phyloP scores from a whole-genome alignment of 2,113 vertebrate genomes.

The Pangasianodon hypophthalmus region DNA sequence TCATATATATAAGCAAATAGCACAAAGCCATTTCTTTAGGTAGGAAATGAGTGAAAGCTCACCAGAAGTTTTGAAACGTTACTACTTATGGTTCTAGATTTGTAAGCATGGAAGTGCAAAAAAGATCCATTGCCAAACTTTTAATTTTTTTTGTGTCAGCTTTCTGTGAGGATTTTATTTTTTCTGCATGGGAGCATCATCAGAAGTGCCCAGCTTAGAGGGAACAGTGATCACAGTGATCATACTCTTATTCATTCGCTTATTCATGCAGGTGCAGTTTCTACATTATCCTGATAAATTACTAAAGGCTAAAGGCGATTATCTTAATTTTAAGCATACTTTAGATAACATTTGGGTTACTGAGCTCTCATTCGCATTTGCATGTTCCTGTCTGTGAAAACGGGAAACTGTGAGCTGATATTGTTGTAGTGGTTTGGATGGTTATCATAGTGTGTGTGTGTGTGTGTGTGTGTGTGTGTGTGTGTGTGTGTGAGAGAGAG shows the following conservation, averaged over 20 bases:
- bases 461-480: not conserved
- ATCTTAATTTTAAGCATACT: not conserved
- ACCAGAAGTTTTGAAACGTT: not conserved
- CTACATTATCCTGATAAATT: not conserved
- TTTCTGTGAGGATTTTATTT: not conserved
- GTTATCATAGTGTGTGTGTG: not conserved
- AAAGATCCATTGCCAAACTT: too few relatives aligned
- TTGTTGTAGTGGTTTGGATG: not conserved
- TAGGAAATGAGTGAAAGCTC: too few relatives aligned
- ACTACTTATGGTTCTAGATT: not conserved
- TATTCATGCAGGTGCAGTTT: too few relatives aligned
- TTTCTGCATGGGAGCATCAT: not conserved
- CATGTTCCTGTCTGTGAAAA: not conserved
- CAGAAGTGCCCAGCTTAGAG: not conserved
- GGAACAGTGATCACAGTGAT: not conserved
- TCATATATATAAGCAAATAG: too few relatives aligned
- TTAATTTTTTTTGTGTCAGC: too few relatives aligned
- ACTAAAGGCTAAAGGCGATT: not conserved
- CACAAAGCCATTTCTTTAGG: too few relatives aligned
- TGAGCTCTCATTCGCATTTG: not conserved
- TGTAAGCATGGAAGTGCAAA: too few relatives aligned
- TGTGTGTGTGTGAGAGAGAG: too few relatives aligned
- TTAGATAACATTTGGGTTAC: not conserved
- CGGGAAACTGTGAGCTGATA: not conserved
- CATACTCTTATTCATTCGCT: not conserved